These are phyloP conservation scores for Oreochromis mossambicus DNA, from an alignment of 2,797 vertebrate genomes.

Conservation along the genomic window DNA sequence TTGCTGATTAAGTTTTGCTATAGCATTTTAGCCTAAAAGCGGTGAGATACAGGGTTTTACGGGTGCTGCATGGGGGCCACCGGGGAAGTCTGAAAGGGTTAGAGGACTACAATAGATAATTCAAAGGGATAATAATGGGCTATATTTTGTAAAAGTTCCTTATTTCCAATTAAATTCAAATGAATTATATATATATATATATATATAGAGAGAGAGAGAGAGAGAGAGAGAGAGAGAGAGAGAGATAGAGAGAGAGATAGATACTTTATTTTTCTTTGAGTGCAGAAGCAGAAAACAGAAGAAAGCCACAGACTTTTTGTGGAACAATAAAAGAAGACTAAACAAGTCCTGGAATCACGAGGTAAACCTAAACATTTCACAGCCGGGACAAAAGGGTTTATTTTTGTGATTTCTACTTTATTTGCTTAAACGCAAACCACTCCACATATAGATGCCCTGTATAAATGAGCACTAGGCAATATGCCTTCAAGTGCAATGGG, in stretches of 20 bases:
- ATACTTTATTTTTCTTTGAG: neutral
- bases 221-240: no score
- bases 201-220: no score
- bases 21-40: neutral
- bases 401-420: conserved; percentile 3
- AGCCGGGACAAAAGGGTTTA: neutral
- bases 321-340: conserved; percentile 41
- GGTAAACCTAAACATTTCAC: conserved; percentile 11
- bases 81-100: neutral
- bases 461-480: neutral
- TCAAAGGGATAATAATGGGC: neutral
- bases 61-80: neutral
- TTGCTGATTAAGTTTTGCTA: neutral
- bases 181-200: no score
- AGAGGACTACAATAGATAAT: neutral
- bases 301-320: conserved; percentile 32
- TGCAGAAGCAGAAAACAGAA: neutral
- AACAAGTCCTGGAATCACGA: conserved; percentile 32
- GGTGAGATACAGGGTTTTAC: neutral
- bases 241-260: no score
- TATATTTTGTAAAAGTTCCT: neutral
- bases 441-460: neutral
- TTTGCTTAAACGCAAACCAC: conserved; percentile 11
- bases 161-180: neutral
- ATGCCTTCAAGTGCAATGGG: neutral